Evolutionary conservation across 1,140 invertebrate species (phyloP).

Genomic region (Solenopsis invicta): DNA sequence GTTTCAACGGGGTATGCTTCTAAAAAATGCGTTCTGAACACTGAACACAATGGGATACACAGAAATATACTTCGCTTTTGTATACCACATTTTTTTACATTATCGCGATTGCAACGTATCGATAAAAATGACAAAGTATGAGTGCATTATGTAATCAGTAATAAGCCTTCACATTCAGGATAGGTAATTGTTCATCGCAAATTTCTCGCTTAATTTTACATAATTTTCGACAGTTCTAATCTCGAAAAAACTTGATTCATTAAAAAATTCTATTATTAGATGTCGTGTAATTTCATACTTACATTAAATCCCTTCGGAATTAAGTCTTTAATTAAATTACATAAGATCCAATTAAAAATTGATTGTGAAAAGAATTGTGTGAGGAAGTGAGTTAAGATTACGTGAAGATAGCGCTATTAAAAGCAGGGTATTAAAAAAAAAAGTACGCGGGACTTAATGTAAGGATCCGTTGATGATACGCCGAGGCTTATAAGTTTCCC

Average conservation of each 20-base stretch:
- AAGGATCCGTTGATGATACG: neutral
- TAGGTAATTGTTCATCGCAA: neutral
- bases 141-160: neutral
- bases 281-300: neutral
- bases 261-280: neutral
- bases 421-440: neutral
- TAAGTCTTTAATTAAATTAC: constrained; percentile 25
- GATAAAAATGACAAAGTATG: neutral
- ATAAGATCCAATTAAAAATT: neutral
- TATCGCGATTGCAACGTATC: too few relatives aligned
- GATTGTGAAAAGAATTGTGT: neutral
- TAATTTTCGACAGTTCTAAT: neutral
- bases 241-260: constrained; percentile 10
- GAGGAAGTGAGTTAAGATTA: neutral
- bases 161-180: neutral
- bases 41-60: neutral
- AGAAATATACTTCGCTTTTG: neutral
- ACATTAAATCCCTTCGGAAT: neutral
- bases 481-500: constrained; percentile 2
- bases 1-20: constrained; percentile 2
- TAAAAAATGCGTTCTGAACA: constrained; percentile 20
- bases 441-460: neutral
- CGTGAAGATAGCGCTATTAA: neutral
- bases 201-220: neutral
- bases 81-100: neutral